Percentiles rank a stretch among this genome's conserved stretches.
phyloP scores from a whole-genome alignment of 2,888 invertebrate species.

The Odiellus spinosus region DNA sequence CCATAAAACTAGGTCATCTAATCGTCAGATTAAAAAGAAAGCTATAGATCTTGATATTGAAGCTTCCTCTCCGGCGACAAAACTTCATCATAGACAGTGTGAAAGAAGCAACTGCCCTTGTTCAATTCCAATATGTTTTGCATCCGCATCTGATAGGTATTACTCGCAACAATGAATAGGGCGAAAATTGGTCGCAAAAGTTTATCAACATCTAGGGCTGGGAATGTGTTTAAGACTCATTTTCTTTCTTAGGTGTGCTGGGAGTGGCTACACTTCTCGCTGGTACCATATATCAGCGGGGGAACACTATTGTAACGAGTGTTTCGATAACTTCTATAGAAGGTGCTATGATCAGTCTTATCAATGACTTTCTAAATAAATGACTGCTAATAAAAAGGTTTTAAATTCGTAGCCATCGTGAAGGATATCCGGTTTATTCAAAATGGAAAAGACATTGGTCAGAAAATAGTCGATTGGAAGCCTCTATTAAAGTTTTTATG shows the following conservation, averaged over 20 bases:
- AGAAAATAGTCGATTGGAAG: conserved; percentile 25
- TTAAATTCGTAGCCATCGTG: conserved; percentile 3
- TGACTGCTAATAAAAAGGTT: no score
- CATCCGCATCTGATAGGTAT: neutral
- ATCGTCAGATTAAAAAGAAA: neutral
- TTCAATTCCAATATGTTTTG: neutral
- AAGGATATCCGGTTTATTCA: conserved; percentile 5
- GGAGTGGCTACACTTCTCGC: conserved; percentile 28
- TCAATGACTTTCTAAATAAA: no score
- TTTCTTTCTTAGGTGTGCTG: conserved; percentile 23
- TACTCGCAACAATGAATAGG: no score
- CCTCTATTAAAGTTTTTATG: conserved; percentile 26
- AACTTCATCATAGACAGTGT: neutral
- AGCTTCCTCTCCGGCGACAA: neutral
- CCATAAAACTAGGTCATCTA: neutral
- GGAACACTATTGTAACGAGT: conserved; percentile 34
- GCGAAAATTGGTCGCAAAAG: no score
- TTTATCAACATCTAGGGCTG: no score
- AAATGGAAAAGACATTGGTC: conserved; percentile 29
- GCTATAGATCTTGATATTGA: neutral
- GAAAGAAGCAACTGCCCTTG: neutral
- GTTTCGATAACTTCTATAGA: conserved; percentile 32
- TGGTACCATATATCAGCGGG: conserved; percentile 33
- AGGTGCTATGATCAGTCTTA: conserved; percentile 15
- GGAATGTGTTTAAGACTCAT: no score